A percentile compares a stretch with the other conserved stretches of the same genome.
These are phyloP conservation scores for Prietella phreatophila DNA, from an alignment of 2,113 vertebrate genomes.

Conservation along the genomic window DNA sequence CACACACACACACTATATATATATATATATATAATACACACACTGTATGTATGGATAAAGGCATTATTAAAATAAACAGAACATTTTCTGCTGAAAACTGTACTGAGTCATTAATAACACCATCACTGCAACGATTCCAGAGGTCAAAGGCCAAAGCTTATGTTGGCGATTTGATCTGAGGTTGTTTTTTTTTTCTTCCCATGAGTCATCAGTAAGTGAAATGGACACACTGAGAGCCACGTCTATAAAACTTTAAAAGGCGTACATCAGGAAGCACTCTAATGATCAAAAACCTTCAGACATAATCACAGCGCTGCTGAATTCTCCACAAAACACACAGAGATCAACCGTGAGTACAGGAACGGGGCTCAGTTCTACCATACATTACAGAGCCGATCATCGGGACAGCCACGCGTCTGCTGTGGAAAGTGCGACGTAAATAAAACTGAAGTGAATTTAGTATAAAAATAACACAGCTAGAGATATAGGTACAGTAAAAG, in stretches of 20 bases:
- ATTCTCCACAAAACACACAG: not conserved
- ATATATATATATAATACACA: not conserved
- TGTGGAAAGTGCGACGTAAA: not conserved
- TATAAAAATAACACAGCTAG: not conserved
- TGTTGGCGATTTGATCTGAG: not conserved
- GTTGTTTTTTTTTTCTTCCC: not conserved
- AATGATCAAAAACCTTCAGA: not conserved
- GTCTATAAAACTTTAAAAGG: not conserved
- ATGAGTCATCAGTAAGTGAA: constrained; percentile 23
- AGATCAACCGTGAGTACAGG: not conserved
- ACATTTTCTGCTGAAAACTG: not conserved
- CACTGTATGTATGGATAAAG: not conserved
- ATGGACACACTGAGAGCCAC: not conserved
- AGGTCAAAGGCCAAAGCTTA: constrained; percentile 17
- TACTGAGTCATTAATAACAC: not conserved
- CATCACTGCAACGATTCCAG: not conserved
- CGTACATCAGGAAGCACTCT: not conserved
- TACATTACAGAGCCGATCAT: not conserved
- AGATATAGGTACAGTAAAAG: constrained; percentile 5
- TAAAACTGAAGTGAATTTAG: not conserved
- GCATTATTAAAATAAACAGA: not conserved
- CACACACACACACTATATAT: too few species aligned
- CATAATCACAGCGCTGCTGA: not conserved
- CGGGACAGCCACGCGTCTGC: not conserved
- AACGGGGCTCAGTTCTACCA: too few species aligned